phyloP scores from a whole-genome alignment of 1,140 invertebrate species.

The Lordiphosa clarofinis region DNA sequence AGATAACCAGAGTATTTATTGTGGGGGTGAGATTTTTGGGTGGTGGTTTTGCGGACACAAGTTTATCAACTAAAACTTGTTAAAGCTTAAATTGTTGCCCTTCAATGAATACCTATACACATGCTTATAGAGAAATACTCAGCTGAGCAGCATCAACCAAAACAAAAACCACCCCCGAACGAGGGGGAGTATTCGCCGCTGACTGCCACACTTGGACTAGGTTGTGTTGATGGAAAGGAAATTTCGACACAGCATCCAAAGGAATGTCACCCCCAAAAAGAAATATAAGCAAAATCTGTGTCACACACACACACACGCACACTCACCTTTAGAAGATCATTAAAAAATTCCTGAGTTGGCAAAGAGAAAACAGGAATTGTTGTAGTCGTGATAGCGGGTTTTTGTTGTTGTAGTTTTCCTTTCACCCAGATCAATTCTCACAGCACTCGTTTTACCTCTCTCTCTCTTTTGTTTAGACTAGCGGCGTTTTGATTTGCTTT shows the following conservation, averaged over 20 bases:
- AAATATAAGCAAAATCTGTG: conserved; percentile 36
- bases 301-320: conserved; percentile 21
- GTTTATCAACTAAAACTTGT: too few relatives aligned
- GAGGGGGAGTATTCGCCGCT: too few relatives aligned
- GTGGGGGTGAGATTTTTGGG: too few relatives aligned
- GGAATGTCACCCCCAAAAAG: conserved; percentile 59
- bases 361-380: conserved; percentile 25
- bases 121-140: too few relatives aligned
- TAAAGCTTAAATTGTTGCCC: too few relatives aligned
- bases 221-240: conserved; percentile 10
- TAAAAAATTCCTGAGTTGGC: conserved; percentile 16
- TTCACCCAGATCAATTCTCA: conserved; percentile 28
- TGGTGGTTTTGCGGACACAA: too few relatives aligned
- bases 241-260: conserved; percentile 49
- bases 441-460: conserved; percentile 22
- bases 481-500: background rate
- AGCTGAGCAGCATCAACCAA: too few relatives aligned
- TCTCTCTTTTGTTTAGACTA: background rate
- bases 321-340: conserved; percentile 14
- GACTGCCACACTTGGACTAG: too few relatives aligned
- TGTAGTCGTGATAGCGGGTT: conserved; percentile 12
- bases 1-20: too few relatives aligned
- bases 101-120: too few relatives aligned
- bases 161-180: conserved; percentile 35
- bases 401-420: conserved; percentile 32